Base-by-base conservation (phyloP, 2,797 vertebrate species). In the Sebastes wilsoni region DNA sequence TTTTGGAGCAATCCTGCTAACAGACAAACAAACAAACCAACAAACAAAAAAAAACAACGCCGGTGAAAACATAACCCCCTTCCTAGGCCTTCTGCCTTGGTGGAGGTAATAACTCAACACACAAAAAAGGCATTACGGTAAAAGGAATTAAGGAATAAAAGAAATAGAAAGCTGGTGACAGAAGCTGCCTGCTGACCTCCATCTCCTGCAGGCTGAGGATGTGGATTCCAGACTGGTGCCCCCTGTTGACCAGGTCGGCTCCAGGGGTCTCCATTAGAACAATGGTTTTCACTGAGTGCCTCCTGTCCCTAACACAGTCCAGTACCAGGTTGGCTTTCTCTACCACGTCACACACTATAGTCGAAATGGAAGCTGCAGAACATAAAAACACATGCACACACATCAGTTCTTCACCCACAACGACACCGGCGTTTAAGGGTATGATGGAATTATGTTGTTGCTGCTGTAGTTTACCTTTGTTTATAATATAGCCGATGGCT, bases 341-440 rank as follows among this genome's bases (percentile, higher is more conserved):
- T 10, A 75, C 79, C 60, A 96, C 95, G 75, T 99, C 98, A 71
- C 97, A 98, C 90, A 99, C 96, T 70, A 99, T 82, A 23, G 98
- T 92, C 1, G 88, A 80, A 70, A 92, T 83, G 84, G 72, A 75
- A 14, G 93, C 92, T 99, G 91, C 60, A 67, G 38, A 27, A 55
- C 18, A 20, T 49, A 67, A 23, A 60, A 32, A 13, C 7, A 58
- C 11, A 49, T 1, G 52, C 34, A 6, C 20, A 36, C 14, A 23
- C 4, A 27, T 5, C 23, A 36, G 22, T 1, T 13, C 13, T 22
- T 8, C 11, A 62, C 13, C 2, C 3, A 9, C 38, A 22, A 20
- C 23, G 36, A n/a, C 28, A 13, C 30, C 6, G 52, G 18, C 3
- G 3, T 14, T 18, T 4, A 36, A 87, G 72, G 13, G 2, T 2